These are phyloP conservation scores for Leguminivora glycinivorella DNA, from an alignment of 1,140 invertebrate species.

Conservation along the genomic window DNA sequence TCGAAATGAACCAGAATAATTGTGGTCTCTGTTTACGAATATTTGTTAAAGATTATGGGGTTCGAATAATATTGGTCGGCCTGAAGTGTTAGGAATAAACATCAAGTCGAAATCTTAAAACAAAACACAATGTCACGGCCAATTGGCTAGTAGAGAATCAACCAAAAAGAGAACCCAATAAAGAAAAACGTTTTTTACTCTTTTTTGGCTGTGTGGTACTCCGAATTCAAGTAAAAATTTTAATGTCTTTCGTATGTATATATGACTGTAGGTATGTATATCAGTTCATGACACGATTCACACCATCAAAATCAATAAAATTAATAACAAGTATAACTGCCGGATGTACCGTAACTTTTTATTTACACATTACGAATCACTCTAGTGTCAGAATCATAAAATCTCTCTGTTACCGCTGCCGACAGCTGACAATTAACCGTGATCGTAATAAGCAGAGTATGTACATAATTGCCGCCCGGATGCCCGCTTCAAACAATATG, in stretches of 20 bases:
- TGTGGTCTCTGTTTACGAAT: neutral
- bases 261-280: no score
- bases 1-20: neutral
- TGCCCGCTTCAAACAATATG: slow-evolving; percentile 3
- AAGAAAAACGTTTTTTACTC: no score
- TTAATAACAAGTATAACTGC: no score
- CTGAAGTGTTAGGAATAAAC: no score
- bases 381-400: neutral
- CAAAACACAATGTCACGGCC: slow-evolving; percentile 6
- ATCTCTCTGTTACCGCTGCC: neutral
- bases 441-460: neutral
- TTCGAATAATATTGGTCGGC: neutral
- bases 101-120: neutral
- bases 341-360: no score
- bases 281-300: no score
- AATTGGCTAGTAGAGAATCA: neutral
- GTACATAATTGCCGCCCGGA: slow-evolving; percentile 6
- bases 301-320: no score
- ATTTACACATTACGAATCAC: no score
- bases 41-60: neutral
- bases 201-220: no score
- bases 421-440: slow-evolving; percentile 5
- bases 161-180: neutral
- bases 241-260: no score
- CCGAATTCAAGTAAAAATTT: no score